Evolutionary conservation across 2,888 invertebrate genomes (phyloP).

Genomic region (Caenorhabditis imperialis): DNA sequence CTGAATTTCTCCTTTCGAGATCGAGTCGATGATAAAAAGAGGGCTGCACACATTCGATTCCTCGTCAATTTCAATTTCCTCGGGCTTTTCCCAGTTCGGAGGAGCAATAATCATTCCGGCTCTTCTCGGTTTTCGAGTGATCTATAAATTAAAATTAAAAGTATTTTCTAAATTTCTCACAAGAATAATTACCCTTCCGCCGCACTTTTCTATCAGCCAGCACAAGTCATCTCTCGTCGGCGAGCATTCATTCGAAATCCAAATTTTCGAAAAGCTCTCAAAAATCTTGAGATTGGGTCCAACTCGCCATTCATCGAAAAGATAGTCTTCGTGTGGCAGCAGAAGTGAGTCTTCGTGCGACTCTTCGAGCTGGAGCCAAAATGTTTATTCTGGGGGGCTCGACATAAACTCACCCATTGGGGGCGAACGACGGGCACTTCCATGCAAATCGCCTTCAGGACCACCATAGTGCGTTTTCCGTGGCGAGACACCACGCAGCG

Average conservation of each 20-base stretch:
- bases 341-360: conserved; percentile 48
- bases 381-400: not conserved
- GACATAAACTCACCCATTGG: conserved; percentile 45
- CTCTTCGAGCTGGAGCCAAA: conserved; percentile 48
- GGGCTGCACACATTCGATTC: conserved; percentile 12
- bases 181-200: conserved; percentile 38
- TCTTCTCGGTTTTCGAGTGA: conserved; percentile 8
- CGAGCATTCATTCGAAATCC: conserved; percentile 41
- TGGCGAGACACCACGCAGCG: conserved; percentile 52
- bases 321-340: conserved; percentile 15
- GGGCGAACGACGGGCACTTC: conserved; percentile 51
- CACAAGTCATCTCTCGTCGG: conserved; percentile 37
- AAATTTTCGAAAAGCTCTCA: conserved; percentile 21
- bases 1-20: conserved; percentile 17
- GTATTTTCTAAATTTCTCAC: not conserved
- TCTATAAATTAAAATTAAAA: conserved; percentile 5
- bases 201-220: conserved; percentile 54
- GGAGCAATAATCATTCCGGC: conserved; percentile 23
- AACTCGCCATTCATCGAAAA: conserved; percentile 41
- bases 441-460: conserved; percentile 45
- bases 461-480: conserved; percentile 55
- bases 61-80: conserved; percentile 17
- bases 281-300: conserved; percentile 9
- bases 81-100: conserved; percentile 13
- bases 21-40: conserved; percentile 32